phyloP scores from a whole-genome alignment of 2,888 invertebrate species.

The Gymnocheta viridis region DNA sequence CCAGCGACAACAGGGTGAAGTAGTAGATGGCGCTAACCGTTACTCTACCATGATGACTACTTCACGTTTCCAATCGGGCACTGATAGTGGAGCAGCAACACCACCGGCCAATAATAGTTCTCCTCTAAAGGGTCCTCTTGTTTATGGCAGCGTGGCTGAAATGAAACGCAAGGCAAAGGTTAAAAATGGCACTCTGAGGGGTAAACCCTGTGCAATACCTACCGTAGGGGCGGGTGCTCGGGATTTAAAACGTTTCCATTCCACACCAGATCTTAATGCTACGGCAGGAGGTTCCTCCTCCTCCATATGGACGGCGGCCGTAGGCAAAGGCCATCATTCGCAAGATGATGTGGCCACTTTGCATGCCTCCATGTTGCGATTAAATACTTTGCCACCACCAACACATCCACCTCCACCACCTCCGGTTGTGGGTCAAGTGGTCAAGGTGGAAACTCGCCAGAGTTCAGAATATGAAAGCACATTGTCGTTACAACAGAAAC shows the following conservation, averaged over 20 bases:
- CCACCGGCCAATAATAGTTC: conserved; percentile 84
- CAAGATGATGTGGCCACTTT: conserved; percentile 87
- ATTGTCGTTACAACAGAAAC: conserved; percentile 80
- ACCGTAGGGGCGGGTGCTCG: conserved; percentile 77
- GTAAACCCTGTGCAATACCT: conserved; percentile 82
- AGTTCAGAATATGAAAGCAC: conserved; percentile 83
- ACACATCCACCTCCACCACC: conserved; percentile 92
- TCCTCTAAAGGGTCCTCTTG: conserved; percentile 86
- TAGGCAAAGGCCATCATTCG: conserved; percentile 85
- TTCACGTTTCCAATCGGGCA: conserved; percentile 87
- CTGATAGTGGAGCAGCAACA: conserved; percentile 84
- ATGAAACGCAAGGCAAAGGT: conserved; percentile 90
- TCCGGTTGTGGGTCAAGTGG: conserved; percentile 87
- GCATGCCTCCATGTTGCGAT: conserved; percentile 81
- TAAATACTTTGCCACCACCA: conserved; percentile 87
- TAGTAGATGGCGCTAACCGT: conserved; percentile 83
- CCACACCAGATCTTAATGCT: conserved; percentile 91
- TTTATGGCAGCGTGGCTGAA: conserved; percentile 96
- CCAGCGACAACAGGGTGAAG: conserved; percentile 90
- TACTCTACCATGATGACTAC: conserved; percentile 87
- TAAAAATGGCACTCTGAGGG: conserved; percentile 80
- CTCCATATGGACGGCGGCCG: conserved; percentile 79
- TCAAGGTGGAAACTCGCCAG: conserved; percentile 86
- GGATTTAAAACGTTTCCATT: conserved; percentile 90
- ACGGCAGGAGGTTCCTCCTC: conserved; percentile 81